phyloP scores from a whole-genome alignment of 2,797 vertebrate species.

The Microctenopoma stevenorrisi region DNA sequence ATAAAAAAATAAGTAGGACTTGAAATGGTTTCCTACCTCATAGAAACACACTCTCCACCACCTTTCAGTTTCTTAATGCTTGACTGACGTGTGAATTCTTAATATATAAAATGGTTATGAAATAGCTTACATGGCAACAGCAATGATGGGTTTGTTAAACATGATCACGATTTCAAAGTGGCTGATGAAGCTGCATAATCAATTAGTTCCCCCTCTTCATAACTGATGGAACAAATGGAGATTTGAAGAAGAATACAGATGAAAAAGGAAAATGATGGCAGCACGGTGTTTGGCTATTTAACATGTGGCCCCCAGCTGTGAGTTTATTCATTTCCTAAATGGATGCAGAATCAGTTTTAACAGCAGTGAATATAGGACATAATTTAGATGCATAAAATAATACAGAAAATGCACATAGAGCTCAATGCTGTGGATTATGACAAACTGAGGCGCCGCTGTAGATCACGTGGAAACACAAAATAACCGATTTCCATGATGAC shows the following conservation, averaged over 20 bases:
- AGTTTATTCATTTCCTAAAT: slow-evolving; percentile 20
- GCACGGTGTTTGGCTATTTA: slow-evolving; percentile 29
- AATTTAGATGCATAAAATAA: slow-evolving; percentile 44
- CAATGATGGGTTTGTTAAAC: slow-evolving; percentile 11
- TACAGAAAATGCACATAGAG: slow-evolving; percentile 20
- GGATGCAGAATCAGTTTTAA: slow-evolving; percentile 13
- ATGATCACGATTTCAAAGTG: slow-evolving; percentile 22
- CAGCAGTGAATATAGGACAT: slow-evolving; percentile 11
- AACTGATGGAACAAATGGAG: slow-evolving; percentile 39
- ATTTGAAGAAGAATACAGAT: slow-evolving; percentile 35
- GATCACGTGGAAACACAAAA: slow-evolving; percentile 16
- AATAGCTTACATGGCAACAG: neutral
- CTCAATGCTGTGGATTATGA: slow-evolving; percentile 29
- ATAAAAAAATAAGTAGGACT: neutral
- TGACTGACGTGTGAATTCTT: slow-evolving; percentile 38
- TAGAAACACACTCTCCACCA: slow-evolving; percentile 21
- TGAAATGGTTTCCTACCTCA: neutral
- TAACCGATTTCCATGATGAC: neutral
- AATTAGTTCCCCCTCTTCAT: slow-evolving; percentile 32
- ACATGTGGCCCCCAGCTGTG: slow-evolving; percentile 36
- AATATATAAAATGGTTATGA: slow-evolving; percentile 29
- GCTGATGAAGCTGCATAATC: neutral
- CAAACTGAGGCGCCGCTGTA: slow-evolving; percentile 14
- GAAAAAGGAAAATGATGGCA: slow-evolving; percentile 13
- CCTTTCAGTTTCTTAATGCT: slow-evolving; percentile 31